Conservation (phyloP, 2,113 vertebrate genomes). For the Anas platyrhynchos region DNA sequence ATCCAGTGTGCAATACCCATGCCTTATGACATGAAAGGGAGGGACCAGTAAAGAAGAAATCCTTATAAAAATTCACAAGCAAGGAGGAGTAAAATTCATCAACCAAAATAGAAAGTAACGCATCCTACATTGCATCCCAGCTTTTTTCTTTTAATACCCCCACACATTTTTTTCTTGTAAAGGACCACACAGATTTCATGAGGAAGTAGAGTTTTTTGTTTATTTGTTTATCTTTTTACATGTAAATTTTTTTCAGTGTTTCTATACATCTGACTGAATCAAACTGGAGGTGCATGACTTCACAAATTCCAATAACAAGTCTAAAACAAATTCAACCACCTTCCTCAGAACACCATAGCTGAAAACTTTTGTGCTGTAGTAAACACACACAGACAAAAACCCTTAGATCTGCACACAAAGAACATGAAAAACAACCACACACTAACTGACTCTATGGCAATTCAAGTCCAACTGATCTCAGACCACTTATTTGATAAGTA, state of each 20-base stretch:
- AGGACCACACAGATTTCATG: not conserved
- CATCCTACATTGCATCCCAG: too few species aligned
- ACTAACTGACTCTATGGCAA: not conserved
- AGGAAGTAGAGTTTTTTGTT: not conserved
- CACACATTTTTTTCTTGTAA: not conserved
- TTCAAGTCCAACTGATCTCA: not conserved
- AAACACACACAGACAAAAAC: constrained; percentile 53
- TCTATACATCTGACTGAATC: constrained; percentile 36
- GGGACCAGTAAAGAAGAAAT: not conserved
- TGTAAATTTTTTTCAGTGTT: constrained; percentile 35
- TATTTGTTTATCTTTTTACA: not conserved
- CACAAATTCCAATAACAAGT: constrained; percentile 24
- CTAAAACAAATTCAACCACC: not conserved
- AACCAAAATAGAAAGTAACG: too few species aligned
- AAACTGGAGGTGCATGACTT: not conserved
- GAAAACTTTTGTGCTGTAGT: constrained; percentile 13
- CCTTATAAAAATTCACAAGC: too few species aligned
- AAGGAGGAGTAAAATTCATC: too few species aligned
- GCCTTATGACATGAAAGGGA: not conserved
- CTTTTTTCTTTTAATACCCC: not conserved
- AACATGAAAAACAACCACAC: not conserved
- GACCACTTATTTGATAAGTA: not conserved
- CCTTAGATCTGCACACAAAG: not conserved
- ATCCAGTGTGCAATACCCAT: not conserved
- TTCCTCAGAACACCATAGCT: constrained; percentile 18